Evolutionary conservation across 1,140 invertebrate genomes (phyloP).

Genomic region (Drosophila kanapiae): DNA sequence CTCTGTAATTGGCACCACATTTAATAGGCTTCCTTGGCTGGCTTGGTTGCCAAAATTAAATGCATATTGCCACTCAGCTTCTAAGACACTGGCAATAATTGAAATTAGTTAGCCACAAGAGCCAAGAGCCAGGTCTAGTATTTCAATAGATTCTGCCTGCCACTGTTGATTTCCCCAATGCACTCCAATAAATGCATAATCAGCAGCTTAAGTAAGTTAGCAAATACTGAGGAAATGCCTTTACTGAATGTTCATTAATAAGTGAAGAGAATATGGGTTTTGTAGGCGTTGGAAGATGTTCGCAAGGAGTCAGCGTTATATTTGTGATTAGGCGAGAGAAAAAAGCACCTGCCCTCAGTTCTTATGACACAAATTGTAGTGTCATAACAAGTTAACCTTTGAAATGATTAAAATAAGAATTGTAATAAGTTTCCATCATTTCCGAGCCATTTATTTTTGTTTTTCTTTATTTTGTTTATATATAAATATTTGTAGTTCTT

Average conservation of each 20-base stretch:
- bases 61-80: conserved; percentile 4
- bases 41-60: conserved; percentile 19
- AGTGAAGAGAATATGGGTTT: neutral
- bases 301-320: too few species aligned
- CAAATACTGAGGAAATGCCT: conserved; percentile 9
- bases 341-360: too few species aligned
- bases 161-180: conserved; percentile 49
- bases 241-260: conserved; percentile 14
- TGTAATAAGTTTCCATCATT: neutral
- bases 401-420: too few species aligned
- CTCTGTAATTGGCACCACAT: neutral
- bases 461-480: neutral
- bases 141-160: conserved; percentile 24
- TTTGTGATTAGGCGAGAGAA: too few species aligned
- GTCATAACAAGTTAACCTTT: too few species aligned
- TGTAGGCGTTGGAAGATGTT: neutral
- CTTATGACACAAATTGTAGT: too few species aligned
- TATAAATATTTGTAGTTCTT: conserved; percentile 20
- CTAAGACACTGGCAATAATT: conserved; percentile 39
- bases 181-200: conserved; percentile 72
- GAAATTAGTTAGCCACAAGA: conserved; percentile 57
- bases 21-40: neutral
- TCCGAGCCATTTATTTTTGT: conserved; percentile 6
- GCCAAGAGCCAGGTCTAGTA: conserved; percentile 31
- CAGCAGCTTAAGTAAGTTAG: conserved; percentile 3